Conservation (phyloP, 2,888 invertebrate genomes). For the Stegophylla sp. region DNA sequence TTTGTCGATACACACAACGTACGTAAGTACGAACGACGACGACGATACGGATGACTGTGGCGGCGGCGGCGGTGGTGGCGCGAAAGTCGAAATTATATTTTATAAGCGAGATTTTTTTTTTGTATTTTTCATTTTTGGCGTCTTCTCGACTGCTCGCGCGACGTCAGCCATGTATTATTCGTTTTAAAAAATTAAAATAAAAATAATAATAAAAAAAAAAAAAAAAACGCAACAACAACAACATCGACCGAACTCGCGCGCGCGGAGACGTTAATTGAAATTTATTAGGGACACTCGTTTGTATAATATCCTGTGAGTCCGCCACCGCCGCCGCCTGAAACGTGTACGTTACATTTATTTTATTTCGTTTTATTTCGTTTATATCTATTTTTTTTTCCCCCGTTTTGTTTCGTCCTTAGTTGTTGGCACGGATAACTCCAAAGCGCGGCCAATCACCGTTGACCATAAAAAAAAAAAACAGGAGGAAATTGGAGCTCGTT, state of each 20-base stretch:
- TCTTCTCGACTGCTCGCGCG: conserved; percentile 35
- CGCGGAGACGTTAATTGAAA: conserved; percentile 54
- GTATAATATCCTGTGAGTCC: too few relatives aligned
- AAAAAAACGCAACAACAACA: too few relatives aligned
- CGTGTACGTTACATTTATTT: conserved; percentile 56
- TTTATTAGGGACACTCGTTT: conserved; percentile 51
- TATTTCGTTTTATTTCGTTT: conserved; percentile 17
- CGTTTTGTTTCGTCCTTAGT: conserved; percentile 46
- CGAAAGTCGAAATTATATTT: conserved; percentile 33
- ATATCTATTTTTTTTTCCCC: background rate
- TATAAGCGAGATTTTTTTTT: conserved; percentile 14
- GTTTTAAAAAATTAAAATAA: conserved; percentile 40
- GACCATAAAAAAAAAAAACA: conserved; percentile 51
- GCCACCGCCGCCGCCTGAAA: conserved; percentile 47
- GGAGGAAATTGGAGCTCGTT: conserved; percentile 55
- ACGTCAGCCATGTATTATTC: conserved; percentile 41
- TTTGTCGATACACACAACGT: conserved; percentile 9
- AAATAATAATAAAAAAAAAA: too few relatives aligned
- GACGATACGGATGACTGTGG: background rate
- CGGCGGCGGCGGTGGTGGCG: background rate
- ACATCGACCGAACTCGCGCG: conserved; percentile 17
- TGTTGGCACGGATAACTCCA: conserved; percentile 57
- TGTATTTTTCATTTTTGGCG: conserved; percentile 46
- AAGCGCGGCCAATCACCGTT: conserved; percentile 58
- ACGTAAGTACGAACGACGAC: conserved; percentile 1